Evolutionary conservation across 2,888 invertebrate genomes (phyloP), one percentile per base, ranked within the genome.

Genomic region (Stomorhina lunata): DNA sequence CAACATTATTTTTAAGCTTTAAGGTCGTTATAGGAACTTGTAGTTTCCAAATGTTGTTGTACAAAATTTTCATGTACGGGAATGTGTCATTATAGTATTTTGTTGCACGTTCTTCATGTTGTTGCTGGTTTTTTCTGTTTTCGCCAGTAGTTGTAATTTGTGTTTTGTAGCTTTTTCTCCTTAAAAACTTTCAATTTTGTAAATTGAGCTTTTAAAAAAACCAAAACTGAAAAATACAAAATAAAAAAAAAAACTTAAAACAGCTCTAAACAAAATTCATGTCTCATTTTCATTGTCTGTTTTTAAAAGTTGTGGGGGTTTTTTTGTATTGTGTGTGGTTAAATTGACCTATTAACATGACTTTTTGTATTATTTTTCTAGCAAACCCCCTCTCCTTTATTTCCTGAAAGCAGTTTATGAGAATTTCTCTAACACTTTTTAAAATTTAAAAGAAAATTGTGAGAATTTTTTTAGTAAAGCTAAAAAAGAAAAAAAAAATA

Each of bases 311-410:
- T 48, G 68, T 63, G 66, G 72, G 45, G 66, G 73, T 15, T 55
- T 76, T 40, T 69, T 37, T 15, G 29, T 59, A 10, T 80, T 82
- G 68, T 71, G 72, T 78, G 72, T 69, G 80, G 80, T 76, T 83
- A 75, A 66, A 80, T 68, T 84, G 84, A 84, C 84, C 81, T 84
- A 84, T 84, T 84, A 81, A 83, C 83, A 82, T 84, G 81, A 73
- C 76, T 76, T 66, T 80, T 76, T 55, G 72, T 57, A 63, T 63
- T 66, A 29, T 20, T 22, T 34, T 37, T 76, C 29, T 17, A 53
- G n/a, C n/a, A 22, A 17, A 43, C 57, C 37, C 3, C n/a, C 4
- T 43, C n/a, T n/a, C n/a, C n/a, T n/a, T n/a, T n/a, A n/a, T n/a
- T n/a, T n/a, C n/a, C n/a, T n/a, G n/a, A n/a, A n/a, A n/a, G n/a